Percentiles rank a stretch among this genome's conserved stretches.
Conservation (phyloP, 2,113 vertebrate genomes). For the Nycticebus coucang region DNA sequence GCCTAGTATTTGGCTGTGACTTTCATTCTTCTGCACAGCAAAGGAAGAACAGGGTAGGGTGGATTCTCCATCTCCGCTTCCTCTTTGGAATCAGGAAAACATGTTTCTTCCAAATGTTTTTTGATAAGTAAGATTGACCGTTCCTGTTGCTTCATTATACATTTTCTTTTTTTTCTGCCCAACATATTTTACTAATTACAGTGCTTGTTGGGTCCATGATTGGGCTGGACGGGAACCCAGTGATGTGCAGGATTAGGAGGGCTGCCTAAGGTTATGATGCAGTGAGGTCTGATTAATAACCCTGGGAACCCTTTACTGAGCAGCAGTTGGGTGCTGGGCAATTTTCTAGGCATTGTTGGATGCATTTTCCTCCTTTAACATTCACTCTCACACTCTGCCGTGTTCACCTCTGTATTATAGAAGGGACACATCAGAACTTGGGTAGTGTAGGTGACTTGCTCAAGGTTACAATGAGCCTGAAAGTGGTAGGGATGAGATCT, state of each 20-base stretch:
- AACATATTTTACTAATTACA: background rate
- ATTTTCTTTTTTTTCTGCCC: background rate
- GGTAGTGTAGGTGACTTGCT: background rate
- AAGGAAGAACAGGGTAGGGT: too few species aligned
- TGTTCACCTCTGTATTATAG: background rate
- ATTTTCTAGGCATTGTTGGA: background rate
- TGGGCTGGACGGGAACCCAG: background rate
- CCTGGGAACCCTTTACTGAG: background rate
- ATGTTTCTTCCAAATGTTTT: background rate
- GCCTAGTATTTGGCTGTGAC: background rate
- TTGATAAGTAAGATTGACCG: background rate
- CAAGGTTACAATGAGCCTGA: background rate
- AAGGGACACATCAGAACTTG: background rate
- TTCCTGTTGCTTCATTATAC: background rate
- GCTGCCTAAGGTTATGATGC: background rate
- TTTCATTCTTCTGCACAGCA: background rate
- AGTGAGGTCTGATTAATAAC: background rate
- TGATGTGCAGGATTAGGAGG: rapidly evolving
- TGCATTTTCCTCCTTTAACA: background rate
- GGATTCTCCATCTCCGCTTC: background rate
- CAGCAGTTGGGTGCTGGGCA: background rate
- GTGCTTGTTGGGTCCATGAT: background rate
- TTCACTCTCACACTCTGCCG: background rate
- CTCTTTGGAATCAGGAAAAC: background rate
- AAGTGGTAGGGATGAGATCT: background rate